These are phyloP conservation scores for Folsomia manolachei DNA, from an alignment of 2,888 invertebrate genomes.

Conservation along the genomic window DNA sequence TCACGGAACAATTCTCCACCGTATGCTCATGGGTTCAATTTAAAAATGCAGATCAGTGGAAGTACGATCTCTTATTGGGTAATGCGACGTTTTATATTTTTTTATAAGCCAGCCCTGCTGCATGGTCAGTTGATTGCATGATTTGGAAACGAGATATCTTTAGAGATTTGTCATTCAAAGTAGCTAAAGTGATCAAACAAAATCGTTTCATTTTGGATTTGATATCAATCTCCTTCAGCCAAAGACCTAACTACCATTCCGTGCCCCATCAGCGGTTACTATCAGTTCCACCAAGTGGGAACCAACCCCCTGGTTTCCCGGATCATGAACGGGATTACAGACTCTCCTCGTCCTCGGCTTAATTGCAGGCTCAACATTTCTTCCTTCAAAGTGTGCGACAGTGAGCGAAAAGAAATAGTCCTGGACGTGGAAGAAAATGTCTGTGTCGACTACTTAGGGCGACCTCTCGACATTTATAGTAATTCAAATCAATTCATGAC, in stretches of 20 bases:
- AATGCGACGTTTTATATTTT: slow-evolving; percentile 36
- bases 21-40: slow-evolving; percentile 95
- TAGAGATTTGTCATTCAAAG: no score
- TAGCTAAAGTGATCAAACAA: no score
- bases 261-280: slow-evolving; percentile 60
- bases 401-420: slow-evolving; percentile 57
- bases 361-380: slow-evolving; percentile 57
- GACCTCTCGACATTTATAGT: slow-evolving; percentile 58
- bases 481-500: no score
- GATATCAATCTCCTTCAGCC: no score
- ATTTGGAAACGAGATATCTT: no score
- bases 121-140: no score
- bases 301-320: slow-evolving; percentile 56
- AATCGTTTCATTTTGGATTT: no score
- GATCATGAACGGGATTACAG: slow-evolving; percentile 59
- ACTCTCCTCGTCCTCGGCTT: slow-evolving; percentile 57
- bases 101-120: no score
- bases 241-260: slow-evolving; percentile 57
- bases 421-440: slow-evolving; percentile 60
- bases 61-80: slow-evolving; percentile 76
- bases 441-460: slow-evolving; percentile 59
- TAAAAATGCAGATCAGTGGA: slow-evolving; percentile 77
- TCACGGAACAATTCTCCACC: slow-evolving; percentile 75
- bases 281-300: slow-evolving; percentile 57
- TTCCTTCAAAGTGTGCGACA: slow-evolving; percentile 58